Evolutionary conservation across 1,140 invertebrate species (phyloP).

Genomic region (Drosophila eugracilis): DNA sequence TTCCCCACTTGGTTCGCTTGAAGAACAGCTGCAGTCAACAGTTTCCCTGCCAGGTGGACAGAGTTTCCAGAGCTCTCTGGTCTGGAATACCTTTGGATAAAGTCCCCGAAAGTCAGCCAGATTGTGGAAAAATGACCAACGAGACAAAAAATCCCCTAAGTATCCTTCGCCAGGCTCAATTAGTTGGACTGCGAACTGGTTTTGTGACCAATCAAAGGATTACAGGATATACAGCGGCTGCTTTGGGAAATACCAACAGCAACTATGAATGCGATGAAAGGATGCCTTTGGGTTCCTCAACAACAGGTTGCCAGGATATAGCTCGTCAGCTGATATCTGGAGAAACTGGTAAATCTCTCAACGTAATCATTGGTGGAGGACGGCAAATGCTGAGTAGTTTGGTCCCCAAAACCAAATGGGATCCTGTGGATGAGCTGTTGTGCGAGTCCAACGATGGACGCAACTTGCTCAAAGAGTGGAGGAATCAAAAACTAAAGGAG

Average conservation of each 20-base stretch:
- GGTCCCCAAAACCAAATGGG: conserved; percentile 28
- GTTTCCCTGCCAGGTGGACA: conserved; percentile 41
- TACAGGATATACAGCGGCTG: conserved; percentile 53
- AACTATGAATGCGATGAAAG: conserved; percentile 64
- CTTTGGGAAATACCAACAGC: conserved; percentile 33
- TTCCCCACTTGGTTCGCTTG: conserved; percentile 46
- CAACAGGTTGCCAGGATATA: conserved; percentile 54
- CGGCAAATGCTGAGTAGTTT: conserved; percentile 59
- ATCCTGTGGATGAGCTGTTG: conserved; percentile 48
- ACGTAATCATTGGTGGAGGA: conserved; percentile 71
- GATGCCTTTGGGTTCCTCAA: conserved; percentile 26
- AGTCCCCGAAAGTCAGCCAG: not conserved
- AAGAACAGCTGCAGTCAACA: conserved; percentile 58
- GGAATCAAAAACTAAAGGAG: conserved; percentile 22
- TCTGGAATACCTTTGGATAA: conserved; percentile 43
- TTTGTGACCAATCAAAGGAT: conserved; percentile 69
- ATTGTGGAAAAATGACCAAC: conserved; percentile 13
- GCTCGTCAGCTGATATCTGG: conserved; percentile 58
- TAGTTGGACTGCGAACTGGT: conserved; percentile 59
- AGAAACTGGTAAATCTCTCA: conserved; percentile 38
- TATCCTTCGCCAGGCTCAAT: conserved; percentile 63
- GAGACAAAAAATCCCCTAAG: conserved; percentile 36
- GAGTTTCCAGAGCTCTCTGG: conserved; percentile 42
- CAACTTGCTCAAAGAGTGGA: conserved; percentile 72
- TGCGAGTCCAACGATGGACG: conserved; percentile 57